Evolutionary conservation across 2,888 invertebrate genomes (phyloP), one percentile per base, ranked within the genome.

Genomic region (Sepiola atlantica): DNA sequence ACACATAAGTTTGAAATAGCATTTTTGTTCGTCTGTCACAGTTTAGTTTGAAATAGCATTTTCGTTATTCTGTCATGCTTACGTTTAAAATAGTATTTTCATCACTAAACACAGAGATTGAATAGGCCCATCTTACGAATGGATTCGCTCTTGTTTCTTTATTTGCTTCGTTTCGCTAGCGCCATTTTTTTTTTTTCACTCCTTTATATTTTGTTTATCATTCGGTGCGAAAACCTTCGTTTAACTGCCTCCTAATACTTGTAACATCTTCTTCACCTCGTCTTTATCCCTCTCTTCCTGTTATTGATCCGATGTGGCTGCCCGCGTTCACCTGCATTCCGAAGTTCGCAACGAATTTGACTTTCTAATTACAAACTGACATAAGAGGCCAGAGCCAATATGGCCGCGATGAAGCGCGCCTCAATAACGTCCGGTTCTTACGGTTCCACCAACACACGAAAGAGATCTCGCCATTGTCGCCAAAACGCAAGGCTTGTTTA

Each of bases 311-410:
- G 2, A 2, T 45, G 45, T 45, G n/a, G 10, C n/a, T 77, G n/a
- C 77, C 77, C 16, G 32, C n/a, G 32, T 77, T 77, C n/a, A 77
- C 77, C 77, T 77, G 77, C 77, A 32, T 77, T 16, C 16, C 24
- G 77, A n/a, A 32, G n/a, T 20, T 77, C 32, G 16, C n/a, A 28
- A 20, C 21, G 8, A 61, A 61, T 61, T 61, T 61, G 28, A 77
- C 77, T 77, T 77, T 77, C 77, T 77, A 77, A 77, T 77, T 21
- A 77, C n/a, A 77, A 77, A 77, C 32, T 77, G 77, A n/a, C 77
- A 77, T 77, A 77, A 77, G 77, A 77, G 32, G 77, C 77, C n/a
- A 77, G 77, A 77, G 32, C 77, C 77, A 77, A 77, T 77, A 77
- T 77, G 77, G n/a, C n/a, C 16, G 77, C 77, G 77, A 77, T 77